phyloP scores from a whole-genome alignment of 1,140 invertebrate genomes.

The Neotoxoptera formosana region DNA sequence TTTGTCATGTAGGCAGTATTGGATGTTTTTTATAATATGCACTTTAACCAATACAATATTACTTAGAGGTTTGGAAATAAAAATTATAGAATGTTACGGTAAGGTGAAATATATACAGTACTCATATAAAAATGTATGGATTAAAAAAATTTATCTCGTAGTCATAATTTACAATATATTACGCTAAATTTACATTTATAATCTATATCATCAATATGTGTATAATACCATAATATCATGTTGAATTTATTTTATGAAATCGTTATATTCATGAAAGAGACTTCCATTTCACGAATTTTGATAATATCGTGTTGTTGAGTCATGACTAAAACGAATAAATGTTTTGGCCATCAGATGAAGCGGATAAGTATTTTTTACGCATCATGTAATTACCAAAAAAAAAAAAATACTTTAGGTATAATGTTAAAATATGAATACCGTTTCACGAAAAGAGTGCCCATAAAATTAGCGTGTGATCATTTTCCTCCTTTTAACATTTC shows the following conservation, averaged over 20 bases:
- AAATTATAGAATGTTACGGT: background rate
- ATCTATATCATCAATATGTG: too few species aligned
- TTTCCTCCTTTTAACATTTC: background rate
- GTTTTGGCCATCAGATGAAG: background rate
- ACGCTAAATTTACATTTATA: too few species aligned
- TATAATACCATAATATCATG: background rate
- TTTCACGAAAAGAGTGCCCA: background rate
- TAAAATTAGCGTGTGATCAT: background rate
- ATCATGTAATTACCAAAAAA: background rate
- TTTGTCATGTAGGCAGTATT: background rate
- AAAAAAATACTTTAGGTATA: background rate
- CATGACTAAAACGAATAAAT: background rate
- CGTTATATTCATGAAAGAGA: background rate
- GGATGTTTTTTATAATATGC: background rate
- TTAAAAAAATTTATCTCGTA: background rate
- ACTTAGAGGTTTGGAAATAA: background rate
- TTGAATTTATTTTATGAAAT: background rate
- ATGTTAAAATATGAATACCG: background rate
- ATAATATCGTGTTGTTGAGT: background rate
- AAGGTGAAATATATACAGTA: background rate
- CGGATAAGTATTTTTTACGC: background rate
- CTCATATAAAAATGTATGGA: background rate
- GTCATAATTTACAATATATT: background rate
- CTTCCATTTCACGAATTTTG: background rate
- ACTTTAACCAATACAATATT: background rate